A percentile compares a stretch with the other conserved stretches of the same genome.
Evolutionary conservation across 2,888 invertebrate genomes (phyloP).

Genomic region (Carabus problematicus): DNA sequence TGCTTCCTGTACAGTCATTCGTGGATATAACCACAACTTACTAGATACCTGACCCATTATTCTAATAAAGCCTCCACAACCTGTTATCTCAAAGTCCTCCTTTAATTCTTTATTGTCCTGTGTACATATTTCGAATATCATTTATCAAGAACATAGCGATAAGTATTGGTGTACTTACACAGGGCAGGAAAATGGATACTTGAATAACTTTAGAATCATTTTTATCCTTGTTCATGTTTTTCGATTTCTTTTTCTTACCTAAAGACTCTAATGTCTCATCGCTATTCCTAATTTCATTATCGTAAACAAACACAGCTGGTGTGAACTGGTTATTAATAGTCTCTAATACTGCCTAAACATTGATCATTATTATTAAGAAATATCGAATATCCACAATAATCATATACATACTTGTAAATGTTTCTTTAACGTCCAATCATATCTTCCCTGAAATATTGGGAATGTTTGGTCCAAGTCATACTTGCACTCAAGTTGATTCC

Average conservation of each 20-base stretch:
- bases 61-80: slow-evolving; percentile 73
- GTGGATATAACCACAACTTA: slow-evolving; percentile 80
- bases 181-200: slow-evolving; percentile 74
- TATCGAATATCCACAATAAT: slow-evolving; percentile 37
- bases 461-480: slow-evolving; percentile 79
- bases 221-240: slow-evolving; percentile 57
- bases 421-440: slow-evolving; percentile 70
- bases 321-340: slow-evolving; percentile 66
- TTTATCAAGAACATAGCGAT: slow-evolving; percentile 21
- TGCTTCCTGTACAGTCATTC: slow-evolving; percentile 76
- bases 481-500: slow-evolving; percentile 78
- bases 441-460: slow-evolving; percentile 69
- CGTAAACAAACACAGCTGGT: slow-evolving; percentile 74
- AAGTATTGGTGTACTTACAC: slow-evolving; percentile 62
- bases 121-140: slow-evolving; percentile 48
- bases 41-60: slow-evolving; percentile 76
- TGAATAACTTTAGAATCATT: slow-evolving; percentile 64
- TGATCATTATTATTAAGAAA: slow-evolving; percentile 39
- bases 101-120: slow-evolving; percentile 61
- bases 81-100: slow-evolving; percentile 62
- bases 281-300: slow-evolving; percentile 72
- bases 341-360: slow-evolving; percentile 66
- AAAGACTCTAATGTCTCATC: slow-evolving; percentile 70
- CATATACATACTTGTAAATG: slow-evolving; percentile 68
- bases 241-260: slow-evolving; percentile 66